Conservation (phyloP, 2,888 invertebrate genomes). For the Drosophila glabriapex region DNA sequence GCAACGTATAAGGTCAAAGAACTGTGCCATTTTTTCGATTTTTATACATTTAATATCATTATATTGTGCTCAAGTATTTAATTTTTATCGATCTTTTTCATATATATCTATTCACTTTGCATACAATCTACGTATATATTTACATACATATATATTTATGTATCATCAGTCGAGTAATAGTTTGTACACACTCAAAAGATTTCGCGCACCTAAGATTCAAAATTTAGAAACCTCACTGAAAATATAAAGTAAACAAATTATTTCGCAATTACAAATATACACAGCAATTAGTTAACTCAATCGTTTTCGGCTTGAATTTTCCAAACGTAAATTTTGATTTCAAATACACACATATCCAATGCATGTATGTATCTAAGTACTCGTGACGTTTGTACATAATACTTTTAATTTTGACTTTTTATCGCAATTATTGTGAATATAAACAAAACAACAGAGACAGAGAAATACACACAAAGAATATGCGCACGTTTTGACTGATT, state of each 20-base stretch:
- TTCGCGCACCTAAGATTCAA: conserved; percentile 42
- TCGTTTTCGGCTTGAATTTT: conserved; percentile 27
- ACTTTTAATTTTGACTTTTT: conserved; percentile 60
- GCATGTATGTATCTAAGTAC: not conserved
- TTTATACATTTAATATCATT: conserved; percentile 12
- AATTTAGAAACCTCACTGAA: conserved; percentile 48
- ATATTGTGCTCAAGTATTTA: not conserved
- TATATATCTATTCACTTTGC: conserved; percentile 8
- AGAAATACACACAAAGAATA: conserved; percentile 23
- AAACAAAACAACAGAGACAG: conserved; percentile 53
- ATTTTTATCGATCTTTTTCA: not conserved
- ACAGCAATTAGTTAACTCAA: conserved; percentile 28
- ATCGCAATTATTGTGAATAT: conserved; percentile 60
- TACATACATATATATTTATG: not conserved
- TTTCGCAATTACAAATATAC: conserved; percentile 61
- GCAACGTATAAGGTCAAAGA: conserved; percentile 66
- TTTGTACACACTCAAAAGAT: conserved; percentile 15
- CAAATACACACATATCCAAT: conserved; percentile 11
- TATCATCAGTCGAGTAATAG: not conserved
- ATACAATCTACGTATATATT: not conserved
- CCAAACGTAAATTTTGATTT: conserved; percentile 22
- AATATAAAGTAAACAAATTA: conserved; percentile 69
- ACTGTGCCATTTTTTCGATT: conserved; percentile 52
- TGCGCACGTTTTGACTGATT: conserved; percentile 65
- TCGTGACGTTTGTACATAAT: conserved; percentile 17